These are phyloP conservation scores for Bothrops jararaca DNA, from an alignment of 2,113 vertebrate species.

Conservation along the genomic window DNA sequence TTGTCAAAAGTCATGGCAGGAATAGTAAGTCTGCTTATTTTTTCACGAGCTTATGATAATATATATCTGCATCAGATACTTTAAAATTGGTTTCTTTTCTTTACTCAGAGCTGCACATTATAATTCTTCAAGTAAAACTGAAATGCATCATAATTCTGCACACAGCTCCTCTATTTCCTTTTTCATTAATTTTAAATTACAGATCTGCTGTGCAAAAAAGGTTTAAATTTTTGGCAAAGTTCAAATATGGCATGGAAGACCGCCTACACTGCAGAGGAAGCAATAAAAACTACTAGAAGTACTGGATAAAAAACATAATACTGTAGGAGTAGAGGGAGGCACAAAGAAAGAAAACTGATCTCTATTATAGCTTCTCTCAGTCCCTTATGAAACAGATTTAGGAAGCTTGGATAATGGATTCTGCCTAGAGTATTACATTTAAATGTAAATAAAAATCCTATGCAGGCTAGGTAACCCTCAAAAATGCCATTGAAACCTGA, in stretches of 20 bases:
- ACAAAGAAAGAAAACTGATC: conserved; percentile 23
- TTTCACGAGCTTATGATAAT: not conserved
- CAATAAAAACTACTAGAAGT: conserved; percentile 59
- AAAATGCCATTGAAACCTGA: conserved; percentile 16
- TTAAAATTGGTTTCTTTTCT: not conserved
- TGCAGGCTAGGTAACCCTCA: not conserved
- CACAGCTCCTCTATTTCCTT: conserved; percentile 44
- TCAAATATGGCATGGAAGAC: conserved; percentile 64
- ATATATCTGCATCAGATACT: not conserved
- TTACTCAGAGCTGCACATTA: conserved; percentile 30
- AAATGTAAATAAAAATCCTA: not conserved
- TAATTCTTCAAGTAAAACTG: conserved; percentile 19
- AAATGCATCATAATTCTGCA: conserved; percentile 48
- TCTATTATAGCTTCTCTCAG: conserved; percentile 27
- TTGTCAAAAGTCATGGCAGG: conserved; percentile 11
- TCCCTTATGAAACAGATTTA: conserved; percentile 27
- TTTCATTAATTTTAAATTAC: conserved; percentile 60
- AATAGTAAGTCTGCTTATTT: not conserved
- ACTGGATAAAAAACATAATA: conserved; percentile 44
- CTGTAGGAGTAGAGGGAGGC: conserved; percentile 44
- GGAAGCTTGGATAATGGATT: conserved; percentile 24
- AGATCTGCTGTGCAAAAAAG: conserved; percentile 58
- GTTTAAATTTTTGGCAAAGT: conserved; percentile 62
- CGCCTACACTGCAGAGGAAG: conserved; percentile 64
- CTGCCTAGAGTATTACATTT: conserved; percentile 31